Evolutionary conservation across 2,888 invertebrate genomes (phyloP).

Genomic region (Eilema griseolum): DNA sequence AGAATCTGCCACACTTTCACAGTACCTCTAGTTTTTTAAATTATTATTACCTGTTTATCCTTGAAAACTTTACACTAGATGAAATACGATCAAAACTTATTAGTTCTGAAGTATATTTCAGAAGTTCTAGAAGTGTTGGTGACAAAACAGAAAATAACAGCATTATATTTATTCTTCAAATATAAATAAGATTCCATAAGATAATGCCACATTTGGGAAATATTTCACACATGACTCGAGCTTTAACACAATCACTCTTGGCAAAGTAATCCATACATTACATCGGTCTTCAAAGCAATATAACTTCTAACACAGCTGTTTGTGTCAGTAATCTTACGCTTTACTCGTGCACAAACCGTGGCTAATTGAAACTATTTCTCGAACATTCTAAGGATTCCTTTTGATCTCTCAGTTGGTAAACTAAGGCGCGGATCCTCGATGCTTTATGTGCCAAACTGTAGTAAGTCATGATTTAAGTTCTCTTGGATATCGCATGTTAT

Average conservation of each 20-base stretch:
- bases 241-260: slow-evolving; percentile 29
- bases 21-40: no score
- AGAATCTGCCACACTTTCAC: no score
- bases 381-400: slow-evolving; percentile 59
- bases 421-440: slow-evolving; percentile 37
- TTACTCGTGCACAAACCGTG: slow-evolving; percentile 50
- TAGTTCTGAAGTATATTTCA: neutral
- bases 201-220: slow-evolving; percentile 20
- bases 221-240: slow-evolving; percentile 15
- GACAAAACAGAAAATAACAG: neutral
- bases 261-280: slow-evolving; percentile 37
- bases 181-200: neutral
- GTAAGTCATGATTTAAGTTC: slow-evolving; percentile 50
- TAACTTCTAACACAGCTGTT: slow-evolving; percentile 33
- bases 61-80: no score
- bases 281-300: slow-evolving; percentile 28
- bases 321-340: slow-evolving; percentile 47
- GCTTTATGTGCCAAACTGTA: slow-evolving; percentile 48
- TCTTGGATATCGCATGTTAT: slow-evolving; percentile 33
- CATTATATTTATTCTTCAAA: neutral
- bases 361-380: slow-evolving; percentile 68
- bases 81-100: no score
- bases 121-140: neutral
- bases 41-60: no score
- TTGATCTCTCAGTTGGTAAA: slow-evolving; percentile 51